Evolutionary conservation across 1,140 invertebrate genomes (phyloP), one percentile per base, ranked within the genome.

Genomic region (Calosoma granatense): DNA sequence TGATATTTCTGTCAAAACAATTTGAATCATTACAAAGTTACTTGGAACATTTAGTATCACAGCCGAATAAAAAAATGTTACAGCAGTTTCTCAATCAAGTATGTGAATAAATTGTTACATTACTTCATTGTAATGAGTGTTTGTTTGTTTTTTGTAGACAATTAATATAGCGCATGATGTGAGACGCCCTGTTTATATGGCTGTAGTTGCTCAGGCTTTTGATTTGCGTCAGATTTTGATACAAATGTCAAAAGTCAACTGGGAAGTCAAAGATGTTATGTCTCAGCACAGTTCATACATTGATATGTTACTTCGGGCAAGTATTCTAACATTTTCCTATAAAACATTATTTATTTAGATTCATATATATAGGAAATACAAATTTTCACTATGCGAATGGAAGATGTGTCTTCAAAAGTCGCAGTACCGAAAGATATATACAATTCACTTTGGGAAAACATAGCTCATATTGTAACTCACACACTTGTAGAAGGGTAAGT

Each of bases 221-320:
- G 86, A 96, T 69, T 82, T 87, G 22, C 80, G 86, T 43, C 77
- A 83, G 30, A 82, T 94, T 53, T 73, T 97, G 6, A 76, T 81
- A 51, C 77, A 83, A n/a, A 97, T 99, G 86, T 82, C 81, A 2
- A 88, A 87, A 75, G 93, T 97, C 1, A 89, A 92, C 70, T 99
- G 96, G 96, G 94, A 98, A 70, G 84, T 98, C 0, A 87, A 85
- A 69, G 92, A 96, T 67, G 91, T 99, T 0, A 94, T 92, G 76
- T 94, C 91, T 20, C 90, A 97, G 64, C 96, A 99, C 69, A 97
- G 90, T 67, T 72, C 76, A 11, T 99, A 99, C 72, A 85, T 90
- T 17, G 87, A 92, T 66, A 76, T 82, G 61, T 73, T 90, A 57
- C 71, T 85, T 58, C 67, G 80, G 62, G 82, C 83, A 72, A 70